Percentiles rank a stretch among this genome's conserved stretches.
These are phyloP conservation scores for Tapirus terrestris DNA, from an alignment of 2,113 vertebrate species.

Conservation along the genomic window DNA sequence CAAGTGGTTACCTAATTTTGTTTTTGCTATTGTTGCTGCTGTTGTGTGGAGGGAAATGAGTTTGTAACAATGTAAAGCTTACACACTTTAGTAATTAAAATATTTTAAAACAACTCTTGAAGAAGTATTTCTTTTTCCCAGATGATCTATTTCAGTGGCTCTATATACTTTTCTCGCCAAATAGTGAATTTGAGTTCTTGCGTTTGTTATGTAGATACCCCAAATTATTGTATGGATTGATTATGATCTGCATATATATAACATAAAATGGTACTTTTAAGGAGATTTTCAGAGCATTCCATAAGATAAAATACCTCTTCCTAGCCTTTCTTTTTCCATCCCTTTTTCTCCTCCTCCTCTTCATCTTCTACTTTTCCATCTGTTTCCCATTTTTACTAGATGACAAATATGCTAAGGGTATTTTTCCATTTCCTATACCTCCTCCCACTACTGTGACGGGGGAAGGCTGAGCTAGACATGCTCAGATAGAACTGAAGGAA, in stretches of 20 bases:
- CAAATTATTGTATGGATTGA: neutral
- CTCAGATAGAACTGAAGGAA: neutral
- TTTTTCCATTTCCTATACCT: neutral
- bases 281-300: neutral
- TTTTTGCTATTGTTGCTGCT: neutral
- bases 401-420: neutral
- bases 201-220: neutral
- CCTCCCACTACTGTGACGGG: neutral
- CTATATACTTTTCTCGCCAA: neutral
- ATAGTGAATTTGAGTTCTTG: neutral
- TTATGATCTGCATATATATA: neutral
- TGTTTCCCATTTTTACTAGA: slow-evolving; percentile 24
- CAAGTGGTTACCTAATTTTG: neutral
- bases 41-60: neutral
- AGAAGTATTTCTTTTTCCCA: neutral
- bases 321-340: neutral
- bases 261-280: neutral
- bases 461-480: neutral
- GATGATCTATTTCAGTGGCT: neutral
- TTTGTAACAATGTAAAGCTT: neutral
- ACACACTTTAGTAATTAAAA: neutral
- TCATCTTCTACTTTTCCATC: neutral
- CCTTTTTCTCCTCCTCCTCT: neutral
- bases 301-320: neutral
- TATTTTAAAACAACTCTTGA: neutral